phyloP scores from a whole-genome alignment of 2,888 invertebrate genomes.

The Harpagoxenus sublaevis region DNA sequence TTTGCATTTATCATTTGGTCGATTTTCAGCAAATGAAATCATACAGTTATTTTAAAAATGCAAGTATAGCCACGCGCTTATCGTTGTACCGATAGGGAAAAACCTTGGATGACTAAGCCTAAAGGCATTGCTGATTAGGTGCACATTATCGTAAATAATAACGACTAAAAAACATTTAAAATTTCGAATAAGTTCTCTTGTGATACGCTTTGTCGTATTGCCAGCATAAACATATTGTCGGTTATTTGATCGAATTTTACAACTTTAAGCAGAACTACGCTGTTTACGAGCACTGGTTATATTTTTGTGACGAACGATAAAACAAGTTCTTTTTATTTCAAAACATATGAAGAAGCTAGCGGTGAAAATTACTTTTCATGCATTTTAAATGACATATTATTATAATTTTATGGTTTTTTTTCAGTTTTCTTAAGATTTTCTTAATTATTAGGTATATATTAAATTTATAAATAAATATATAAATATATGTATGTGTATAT shows the following conservation, averaged over 20 bases:
- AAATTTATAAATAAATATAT: not conserved
- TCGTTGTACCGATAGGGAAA: slow-evolving; percentile 56
- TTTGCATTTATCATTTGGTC: not conserved
- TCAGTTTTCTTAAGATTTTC: not conserved
- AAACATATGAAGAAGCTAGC: not conserved
- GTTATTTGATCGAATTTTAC: not conserved
- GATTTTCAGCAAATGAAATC: not conserved
- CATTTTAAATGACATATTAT: not conserved
- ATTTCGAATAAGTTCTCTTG: not conserved
- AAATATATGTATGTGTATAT: not conserved
- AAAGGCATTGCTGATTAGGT: not conserved
- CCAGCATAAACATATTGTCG: not conserved
- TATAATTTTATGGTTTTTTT: not conserved
- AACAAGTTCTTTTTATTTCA: not conserved
- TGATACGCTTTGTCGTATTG: not conserved
- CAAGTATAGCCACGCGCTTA: slow-evolving; percentile 27
- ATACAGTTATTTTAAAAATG: not conserved
- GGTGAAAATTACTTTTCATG: not conserved
- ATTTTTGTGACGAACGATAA: not conserved
- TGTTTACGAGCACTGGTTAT: not conserved
- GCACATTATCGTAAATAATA: slow-evolving; percentile 16
- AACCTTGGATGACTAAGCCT: slow-evolving; percentile 53
- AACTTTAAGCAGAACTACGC: not conserved
- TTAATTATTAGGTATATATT: not conserved
- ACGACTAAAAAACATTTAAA: not conserved